Evolutionary conservation across 2,888 invertebrate genomes (phyloP).

Genomic region (Carpatolechia fugitivella): DNA sequence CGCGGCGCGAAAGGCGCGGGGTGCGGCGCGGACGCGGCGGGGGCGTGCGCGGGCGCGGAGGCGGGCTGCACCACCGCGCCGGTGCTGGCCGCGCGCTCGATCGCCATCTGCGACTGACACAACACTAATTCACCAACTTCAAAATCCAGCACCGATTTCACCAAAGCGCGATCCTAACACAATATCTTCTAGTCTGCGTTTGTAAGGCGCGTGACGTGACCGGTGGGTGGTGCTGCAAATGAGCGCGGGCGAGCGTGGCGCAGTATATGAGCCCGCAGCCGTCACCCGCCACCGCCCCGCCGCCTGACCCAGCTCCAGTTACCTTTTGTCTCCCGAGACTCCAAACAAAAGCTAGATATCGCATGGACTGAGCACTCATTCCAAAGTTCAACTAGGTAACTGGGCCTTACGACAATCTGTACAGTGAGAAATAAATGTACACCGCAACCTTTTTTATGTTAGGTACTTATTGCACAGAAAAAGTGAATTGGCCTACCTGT

Average conservation of each 20-base stretch:
- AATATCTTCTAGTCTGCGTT: background rate
- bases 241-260: background rate
- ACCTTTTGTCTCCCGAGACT: background rate
- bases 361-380: background rate
- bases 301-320: background rate
- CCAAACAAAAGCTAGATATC: background rate
- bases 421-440: background rate
- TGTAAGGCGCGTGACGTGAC: background rate
- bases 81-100: conserved; percentile 39
- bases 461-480: too few species aligned
- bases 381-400: background rate
- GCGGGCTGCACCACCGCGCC: conserved; percentile 17
- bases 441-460: background rate
- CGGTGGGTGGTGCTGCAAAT: background rate
- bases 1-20: conserved; percentile 21
- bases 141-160: background rate
- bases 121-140: background rate
- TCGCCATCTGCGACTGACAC: conserved; percentile 41
- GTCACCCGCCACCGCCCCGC: background rate
- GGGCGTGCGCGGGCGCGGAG: conserved; percentile 23
- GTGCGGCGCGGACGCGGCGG: background rate
- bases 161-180: background rate
- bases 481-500: background rate
- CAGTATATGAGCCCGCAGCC: conserved; percentile 2
- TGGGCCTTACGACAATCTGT: background rate